phyloP scores from a whole-genome alignment of 2,888 invertebrate genomes.

The Calameuta idolon region DNA sequence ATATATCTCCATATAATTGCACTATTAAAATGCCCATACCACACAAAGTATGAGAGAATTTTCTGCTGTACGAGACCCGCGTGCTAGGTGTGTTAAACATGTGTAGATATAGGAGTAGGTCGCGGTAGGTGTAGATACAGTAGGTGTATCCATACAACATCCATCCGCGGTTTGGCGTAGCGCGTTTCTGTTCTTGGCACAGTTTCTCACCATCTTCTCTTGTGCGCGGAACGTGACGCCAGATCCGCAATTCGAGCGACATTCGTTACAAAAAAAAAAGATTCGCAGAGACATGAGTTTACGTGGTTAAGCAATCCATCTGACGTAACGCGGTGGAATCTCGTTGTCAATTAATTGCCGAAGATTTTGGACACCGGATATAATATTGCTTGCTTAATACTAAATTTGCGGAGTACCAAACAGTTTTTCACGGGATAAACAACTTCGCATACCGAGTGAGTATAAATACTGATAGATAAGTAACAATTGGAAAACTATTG shows the following conservation, averaged over 20 bases:
- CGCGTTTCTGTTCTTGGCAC: constrained; percentile 61
- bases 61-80: not conserved
- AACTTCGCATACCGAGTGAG: not conserved
- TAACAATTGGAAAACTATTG: not conserved
- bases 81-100: constrained; percentile 20
- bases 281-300: not conserved
- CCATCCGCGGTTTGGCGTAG: constrained; percentile 39
- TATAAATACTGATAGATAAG: not conserved
- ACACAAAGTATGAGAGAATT: not conserved
- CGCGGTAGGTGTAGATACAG: constrained; percentile 2
- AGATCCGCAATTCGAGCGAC: not conserved
- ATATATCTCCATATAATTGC: not conserved
- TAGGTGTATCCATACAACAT: not conserved
- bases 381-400: not conserved
- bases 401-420: not conserved
- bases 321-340: no score
- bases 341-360: no score
- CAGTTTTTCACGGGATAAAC: not conserved
- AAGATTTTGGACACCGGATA: not conserved
- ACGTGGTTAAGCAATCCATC: not conserved
- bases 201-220: constrained; percentile 64
- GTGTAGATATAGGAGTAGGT: constrained; percentile 37
- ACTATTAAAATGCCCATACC: not conserved
- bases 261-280: not conserved
- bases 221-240: constrained; percentile 49